These are phyloP conservation scores for Carlito syrichta DNA, from an alignment of 2,113 vertebrate species.

Conservation along the genomic window DNA sequence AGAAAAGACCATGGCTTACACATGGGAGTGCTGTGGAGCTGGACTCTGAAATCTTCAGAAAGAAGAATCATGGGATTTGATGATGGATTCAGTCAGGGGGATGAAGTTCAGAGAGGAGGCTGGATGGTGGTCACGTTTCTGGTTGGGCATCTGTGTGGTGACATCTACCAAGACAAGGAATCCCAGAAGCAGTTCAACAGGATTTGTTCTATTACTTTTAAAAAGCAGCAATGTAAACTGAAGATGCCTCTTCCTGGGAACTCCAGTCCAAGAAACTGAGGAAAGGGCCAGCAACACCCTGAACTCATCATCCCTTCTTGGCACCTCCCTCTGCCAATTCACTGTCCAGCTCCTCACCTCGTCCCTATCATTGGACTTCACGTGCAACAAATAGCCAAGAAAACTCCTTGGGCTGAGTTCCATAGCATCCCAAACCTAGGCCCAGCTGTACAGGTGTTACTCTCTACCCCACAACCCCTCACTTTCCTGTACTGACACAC, in stretches of 20 bases:
- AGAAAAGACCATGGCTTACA: accelerated
- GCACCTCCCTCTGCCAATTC: too few species aligned
- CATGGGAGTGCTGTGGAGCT: accelerated
- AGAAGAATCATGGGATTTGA: background rate
- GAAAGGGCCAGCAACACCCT: background rate
- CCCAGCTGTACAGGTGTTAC: background rate
- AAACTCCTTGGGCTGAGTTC: too few species aligned
- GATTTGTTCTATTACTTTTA: background rate
- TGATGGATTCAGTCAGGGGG: background rate
- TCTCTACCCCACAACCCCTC: background rate
- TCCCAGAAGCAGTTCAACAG: background rate
- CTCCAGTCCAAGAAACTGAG: background rate
- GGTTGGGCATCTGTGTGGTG: background rate
- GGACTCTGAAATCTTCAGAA: background rate
- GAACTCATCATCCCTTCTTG: background rate
- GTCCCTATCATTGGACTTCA: background rate
- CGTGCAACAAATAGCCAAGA: background rate
- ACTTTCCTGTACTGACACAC: background rate
- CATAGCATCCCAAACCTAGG: background rate
- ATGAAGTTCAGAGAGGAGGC: background rate
- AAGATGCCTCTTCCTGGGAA: background rate
- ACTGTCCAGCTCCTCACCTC: background rate
- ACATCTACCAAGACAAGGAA: background rate
- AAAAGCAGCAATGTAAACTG: background rate
- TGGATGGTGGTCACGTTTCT: background rate